Evolutionary conservation across 1,140 invertebrate species (phyloP).

Genomic region (Stratiolaelaps scimitus): DNA sequence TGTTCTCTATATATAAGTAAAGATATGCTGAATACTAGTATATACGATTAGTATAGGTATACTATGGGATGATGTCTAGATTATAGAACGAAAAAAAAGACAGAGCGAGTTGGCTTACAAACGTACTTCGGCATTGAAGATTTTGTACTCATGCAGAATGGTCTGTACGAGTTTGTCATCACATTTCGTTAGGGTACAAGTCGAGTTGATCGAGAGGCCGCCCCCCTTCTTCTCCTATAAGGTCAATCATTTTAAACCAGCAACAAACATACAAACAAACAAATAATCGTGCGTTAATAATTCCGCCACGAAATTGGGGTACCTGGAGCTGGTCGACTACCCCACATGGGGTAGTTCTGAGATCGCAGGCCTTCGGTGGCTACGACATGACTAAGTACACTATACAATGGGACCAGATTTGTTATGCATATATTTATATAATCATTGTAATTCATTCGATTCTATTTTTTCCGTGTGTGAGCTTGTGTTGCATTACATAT

Average conservation of each 20-base stretch:
- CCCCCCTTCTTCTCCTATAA: constrained; percentile 82
- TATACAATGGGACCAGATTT: no score
- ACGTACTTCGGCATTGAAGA: constrained; percentile 76
- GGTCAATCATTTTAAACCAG: constrained; percentile 31
- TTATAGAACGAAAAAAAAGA: constrained; percentile 8
- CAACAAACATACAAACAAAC: constrained; percentile 28
- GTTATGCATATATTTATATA: no score
- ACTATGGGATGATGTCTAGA: not conserved
- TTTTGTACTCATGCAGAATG: constrained; percentile 92
- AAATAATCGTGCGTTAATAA: constrained; percentile 29
- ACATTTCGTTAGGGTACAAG: constrained; percentile 76
- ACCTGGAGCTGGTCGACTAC: no score
- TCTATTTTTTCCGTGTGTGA: no score
- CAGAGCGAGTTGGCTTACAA: no score
- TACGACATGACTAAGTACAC: no score
- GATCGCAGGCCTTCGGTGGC: no score
- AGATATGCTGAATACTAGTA: not conserved
- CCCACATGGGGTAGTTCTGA: no score
- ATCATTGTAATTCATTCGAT: no score
- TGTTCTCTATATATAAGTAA: no score
- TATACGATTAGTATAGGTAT: not conserved
- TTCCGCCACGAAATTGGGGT: no score
- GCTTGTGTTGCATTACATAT: no score
- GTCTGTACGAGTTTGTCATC: constrained; percentile 97
- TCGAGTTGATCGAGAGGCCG: constrained; percentile 96